These are phyloP conservation scores for Mareca penelope DNA, from an alignment of 2,797 vertebrate genomes.

Conservation along the genomic window DNA sequence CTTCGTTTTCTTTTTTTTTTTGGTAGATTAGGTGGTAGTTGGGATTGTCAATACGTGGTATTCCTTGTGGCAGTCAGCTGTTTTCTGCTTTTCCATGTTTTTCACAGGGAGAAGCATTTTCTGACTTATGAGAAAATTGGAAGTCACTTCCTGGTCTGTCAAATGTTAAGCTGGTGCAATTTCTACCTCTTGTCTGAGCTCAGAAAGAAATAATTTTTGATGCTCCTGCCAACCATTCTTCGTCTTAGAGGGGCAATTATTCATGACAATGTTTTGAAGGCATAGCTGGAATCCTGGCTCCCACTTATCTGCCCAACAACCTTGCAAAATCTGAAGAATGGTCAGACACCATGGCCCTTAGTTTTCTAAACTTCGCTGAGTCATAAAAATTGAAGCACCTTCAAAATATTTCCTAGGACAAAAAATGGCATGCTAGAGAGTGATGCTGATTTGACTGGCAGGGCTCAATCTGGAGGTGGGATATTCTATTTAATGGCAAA, in stretches of 20 bases:
- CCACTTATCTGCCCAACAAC: background rate
- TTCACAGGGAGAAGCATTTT: background rate
- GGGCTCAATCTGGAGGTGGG: background rate
- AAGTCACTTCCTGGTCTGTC: background rate
- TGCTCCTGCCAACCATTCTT: background rate
- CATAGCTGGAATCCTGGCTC: background rate
- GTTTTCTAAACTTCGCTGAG: background rate
- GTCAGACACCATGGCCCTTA: background rate
- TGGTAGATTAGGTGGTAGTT: background rate
- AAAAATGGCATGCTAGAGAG: background rate
- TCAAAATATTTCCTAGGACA: background rate
- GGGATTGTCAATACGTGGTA: background rate
- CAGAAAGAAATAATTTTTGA: background rate
- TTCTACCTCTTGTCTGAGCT: background rate
- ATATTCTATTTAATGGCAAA: background rate
- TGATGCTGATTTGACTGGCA: background rate
- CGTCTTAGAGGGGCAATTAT: background rate
- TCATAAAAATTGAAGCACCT: background rate
- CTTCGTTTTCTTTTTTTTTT: background rate
- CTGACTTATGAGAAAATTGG: background rate
- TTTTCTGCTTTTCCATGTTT: background rate
- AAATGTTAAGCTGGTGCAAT: background rate
- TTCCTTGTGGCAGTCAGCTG: background rate
- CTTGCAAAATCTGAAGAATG: background rate
- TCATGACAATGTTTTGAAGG: background rate